These are phyloP conservation scores for Antennarius maculatus DNA, from an alignment of 2,797 vertebrate genomes.

Conservation along the genomic window DNA sequence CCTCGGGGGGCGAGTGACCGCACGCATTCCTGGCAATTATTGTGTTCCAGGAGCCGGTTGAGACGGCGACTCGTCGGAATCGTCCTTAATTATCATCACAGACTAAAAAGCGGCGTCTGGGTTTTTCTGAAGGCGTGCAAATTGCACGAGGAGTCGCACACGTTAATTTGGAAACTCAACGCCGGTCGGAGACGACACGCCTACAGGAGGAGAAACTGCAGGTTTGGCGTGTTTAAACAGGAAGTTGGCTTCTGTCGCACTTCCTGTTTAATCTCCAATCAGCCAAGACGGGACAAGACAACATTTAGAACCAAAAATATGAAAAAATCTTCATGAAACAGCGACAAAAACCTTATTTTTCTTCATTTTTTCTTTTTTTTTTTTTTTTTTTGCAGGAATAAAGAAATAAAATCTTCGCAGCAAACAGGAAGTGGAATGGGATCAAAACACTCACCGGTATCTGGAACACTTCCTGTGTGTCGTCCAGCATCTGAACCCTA, in stretches of 20 bases:
- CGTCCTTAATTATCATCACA: constrained; percentile 53
- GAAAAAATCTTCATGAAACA: no score
- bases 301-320: no score
- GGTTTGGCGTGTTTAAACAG: constrained; percentile 52
- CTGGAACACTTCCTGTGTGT: constrained; percentile 93
- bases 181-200: constrained; percentile 28
- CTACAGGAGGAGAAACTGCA: constrained; percentile 8
- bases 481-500: constrained; percentile 94
- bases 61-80: constrained; percentile 33
- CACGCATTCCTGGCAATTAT: constrained; percentile 70
- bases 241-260: constrained; percentile 49
- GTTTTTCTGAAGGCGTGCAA: constrained; percentile 22
- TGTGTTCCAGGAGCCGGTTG: constrained; percentile 38
- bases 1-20: constrained; percentile 55
- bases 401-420: no score
- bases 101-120: constrained; percentile 23
- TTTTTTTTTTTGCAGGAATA: no score
- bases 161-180: constrained; percentile 33
- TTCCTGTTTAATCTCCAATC: constrained; percentile 59
- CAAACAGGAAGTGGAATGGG: no score
- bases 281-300: constrained; percentile 38
- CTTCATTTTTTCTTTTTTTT: no score
- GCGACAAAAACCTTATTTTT: no score
- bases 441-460: constrained; percentile 85
- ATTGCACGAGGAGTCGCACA: constrained; percentile 1